Evolutionary conservation across 2,113 vertebrate species (phyloP), one percentile per base, ranked within the genome.

Genomic region (Ptilonorhynchus violaceus): DNA sequence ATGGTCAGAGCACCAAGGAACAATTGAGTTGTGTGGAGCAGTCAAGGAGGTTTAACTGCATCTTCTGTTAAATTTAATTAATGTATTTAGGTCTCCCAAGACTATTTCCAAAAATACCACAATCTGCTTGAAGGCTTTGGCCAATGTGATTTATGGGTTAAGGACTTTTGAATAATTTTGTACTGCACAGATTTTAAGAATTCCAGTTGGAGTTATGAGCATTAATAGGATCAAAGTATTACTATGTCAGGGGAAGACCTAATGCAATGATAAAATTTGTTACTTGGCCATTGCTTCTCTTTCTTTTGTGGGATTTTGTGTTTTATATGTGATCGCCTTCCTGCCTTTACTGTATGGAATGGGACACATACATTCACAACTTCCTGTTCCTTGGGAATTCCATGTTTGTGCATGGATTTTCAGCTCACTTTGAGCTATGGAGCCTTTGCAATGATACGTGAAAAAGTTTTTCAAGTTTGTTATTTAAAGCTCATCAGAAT

Each of bases 61-160:
- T 91, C 91, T 96, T 93, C 76, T 78, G 8, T 69, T 91, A 90
- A 84, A 76, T 89, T 44, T 80, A 82, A 89, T 92, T 60, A 80
- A 92, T 62, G 31, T 89, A 42, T 92, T 88, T 94, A 92, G 60
- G 66, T 93, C 42, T 95, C 68, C 47, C 68, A 82, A 75, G 80
- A 74, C 52, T 69, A 9, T 69, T 92, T 79, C 68, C 41, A 89
- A 44, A 89, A 87, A 44, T 92, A 59, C 85, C n/a, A 39, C 64
- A 68, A 8, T 81, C 50, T 69, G 21, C 79, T 69, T 90, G 82
- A 92, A 94, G 64, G 69, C 59, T 86, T 97, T 91, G 92, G 85
- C 63, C 47, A 37, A 22, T 63, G 56, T 39, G 74, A 53, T 82
- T 88, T 83, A 50, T 74, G 59, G 67, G 70, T 88, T 94, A 77